Evolutionary conservation across 2,888 invertebrate genomes (phyloP).

Genomic region (Calameuta filiformis): DNA sequence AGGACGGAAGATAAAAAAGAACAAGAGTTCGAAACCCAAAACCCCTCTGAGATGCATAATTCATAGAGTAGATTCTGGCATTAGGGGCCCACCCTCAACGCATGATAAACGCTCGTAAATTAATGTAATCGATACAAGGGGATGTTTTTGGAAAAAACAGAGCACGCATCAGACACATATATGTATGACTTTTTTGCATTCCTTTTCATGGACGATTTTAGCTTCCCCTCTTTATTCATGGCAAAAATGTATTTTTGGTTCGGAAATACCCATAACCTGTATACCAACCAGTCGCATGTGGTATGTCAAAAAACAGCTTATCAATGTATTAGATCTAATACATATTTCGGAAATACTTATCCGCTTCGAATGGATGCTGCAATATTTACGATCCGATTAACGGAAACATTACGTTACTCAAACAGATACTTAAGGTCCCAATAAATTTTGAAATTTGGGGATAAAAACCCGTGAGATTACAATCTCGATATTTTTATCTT

Average conservation of each 20-base stretch:
- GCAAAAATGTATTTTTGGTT: not conserved
- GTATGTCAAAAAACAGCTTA: not conserved
- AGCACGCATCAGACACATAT: not conserved
- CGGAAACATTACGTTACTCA: not conserved
- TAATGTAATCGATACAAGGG: slow-evolving; percentile 31
- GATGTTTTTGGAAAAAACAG: not conserved
- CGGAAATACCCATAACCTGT: not conserved
- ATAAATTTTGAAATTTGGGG: not conserved
- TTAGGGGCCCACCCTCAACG: slow-evolving; percentile 29
- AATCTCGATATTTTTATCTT: not conserved
- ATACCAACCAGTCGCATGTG: not conserved
- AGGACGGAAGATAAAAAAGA: slow-evolving; percentile 6
- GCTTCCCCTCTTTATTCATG: not conserved
- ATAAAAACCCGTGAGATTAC: not conserved
- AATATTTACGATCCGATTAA: not conserved
- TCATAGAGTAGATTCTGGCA: slow-evolving; percentile 35
- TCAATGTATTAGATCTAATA: not conserved
- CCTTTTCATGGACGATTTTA: not conserved
- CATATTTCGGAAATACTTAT: not conserved
- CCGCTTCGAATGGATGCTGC: not conserved
- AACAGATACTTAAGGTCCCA: not conserved
- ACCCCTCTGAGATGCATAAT: slow-evolving; percentile 45
- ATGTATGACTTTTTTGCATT: not conserved
- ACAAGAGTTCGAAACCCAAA: slow-evolving; percentile 29
- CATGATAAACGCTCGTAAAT: slow-evolving; percentile 45